Evolutionary conservation across 2,888 invertebrate species (phyloP).

Genomic region (Rugalucina vietnamica): DNA sequence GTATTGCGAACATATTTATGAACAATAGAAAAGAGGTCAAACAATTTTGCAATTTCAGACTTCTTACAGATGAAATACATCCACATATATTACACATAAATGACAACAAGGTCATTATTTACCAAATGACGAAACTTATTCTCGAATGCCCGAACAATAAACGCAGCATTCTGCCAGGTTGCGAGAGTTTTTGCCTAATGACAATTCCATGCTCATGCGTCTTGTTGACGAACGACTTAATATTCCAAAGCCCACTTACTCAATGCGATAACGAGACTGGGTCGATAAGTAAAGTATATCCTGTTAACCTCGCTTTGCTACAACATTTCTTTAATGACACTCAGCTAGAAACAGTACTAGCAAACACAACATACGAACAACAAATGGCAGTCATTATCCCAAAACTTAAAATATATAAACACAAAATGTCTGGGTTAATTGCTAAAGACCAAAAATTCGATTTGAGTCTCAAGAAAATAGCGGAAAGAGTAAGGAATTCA

Average conservation of each 20-base stretch:
- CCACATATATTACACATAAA: not conserved
- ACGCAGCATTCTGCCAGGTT: not conserved
- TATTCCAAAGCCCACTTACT: not conserved
- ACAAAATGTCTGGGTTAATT: not conserved
- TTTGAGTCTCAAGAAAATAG: not conserved
- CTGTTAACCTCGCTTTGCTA: not conserved
- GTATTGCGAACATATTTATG: not conserved
- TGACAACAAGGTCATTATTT: not conserved
- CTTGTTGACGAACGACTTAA: not conserved
- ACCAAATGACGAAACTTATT: not conserved
- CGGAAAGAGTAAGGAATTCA: not conserved
- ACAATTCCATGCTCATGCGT: not conserved
- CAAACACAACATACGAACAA: not conserved
- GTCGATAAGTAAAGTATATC: not conserved
- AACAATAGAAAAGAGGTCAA: not conserved
- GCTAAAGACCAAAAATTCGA: not conserved
- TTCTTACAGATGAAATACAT: not conserved
- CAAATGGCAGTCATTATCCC: not conserved
- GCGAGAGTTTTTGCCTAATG: not conserved
- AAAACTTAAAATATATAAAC: not conserved
- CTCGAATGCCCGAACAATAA: not conserved
- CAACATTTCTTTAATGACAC: not conserved
- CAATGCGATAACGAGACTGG: not conserved
- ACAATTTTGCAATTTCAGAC: not conserved
- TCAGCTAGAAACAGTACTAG: not conserved